Conservation (phyloP, 2,797 vertebrate genomes). For the Vespertilio murinus region DNA sequence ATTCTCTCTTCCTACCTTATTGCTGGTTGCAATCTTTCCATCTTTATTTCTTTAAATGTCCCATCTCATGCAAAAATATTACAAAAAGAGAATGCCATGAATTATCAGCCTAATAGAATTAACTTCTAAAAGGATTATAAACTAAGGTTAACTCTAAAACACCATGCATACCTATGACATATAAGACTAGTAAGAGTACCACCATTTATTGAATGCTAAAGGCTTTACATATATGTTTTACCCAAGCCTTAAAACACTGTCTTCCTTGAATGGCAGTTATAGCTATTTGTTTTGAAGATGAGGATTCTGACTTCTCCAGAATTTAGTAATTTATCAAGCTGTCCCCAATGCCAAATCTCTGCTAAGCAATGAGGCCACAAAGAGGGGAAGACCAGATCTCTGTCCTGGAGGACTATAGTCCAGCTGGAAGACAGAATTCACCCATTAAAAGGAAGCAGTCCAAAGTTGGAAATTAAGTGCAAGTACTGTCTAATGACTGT, state of each 20-base stretch:
- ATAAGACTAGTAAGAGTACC: background rate
- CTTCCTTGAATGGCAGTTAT: background rate
- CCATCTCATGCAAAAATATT: constrained; percentile 24
- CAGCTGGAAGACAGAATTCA: background rate
- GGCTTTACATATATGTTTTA: background rate
- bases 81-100: background rate
- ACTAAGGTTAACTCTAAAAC: background rate
- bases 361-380: background rate
- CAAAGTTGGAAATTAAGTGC: background rate
- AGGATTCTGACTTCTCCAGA: background rate
- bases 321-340: background rate
- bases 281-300: background rate
- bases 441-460: background rate
- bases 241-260: too few species aligned
- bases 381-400: too few species aligned
- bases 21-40: too few species aligned
- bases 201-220: fast-evolving
- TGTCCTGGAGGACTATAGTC: background rate
- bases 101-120: background rate
- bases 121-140: background rate
- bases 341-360: background rate
- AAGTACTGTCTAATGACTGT: fast-evolving
- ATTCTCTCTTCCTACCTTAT: too few species aligned
- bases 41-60: background rate
- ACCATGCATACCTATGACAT: background rate